Evolutionary conservation across 2,797 vertebrate species (phyloP), one percentile per base, ranked within the genome.

Genomic region (Alfaro cultratus): DNA sequence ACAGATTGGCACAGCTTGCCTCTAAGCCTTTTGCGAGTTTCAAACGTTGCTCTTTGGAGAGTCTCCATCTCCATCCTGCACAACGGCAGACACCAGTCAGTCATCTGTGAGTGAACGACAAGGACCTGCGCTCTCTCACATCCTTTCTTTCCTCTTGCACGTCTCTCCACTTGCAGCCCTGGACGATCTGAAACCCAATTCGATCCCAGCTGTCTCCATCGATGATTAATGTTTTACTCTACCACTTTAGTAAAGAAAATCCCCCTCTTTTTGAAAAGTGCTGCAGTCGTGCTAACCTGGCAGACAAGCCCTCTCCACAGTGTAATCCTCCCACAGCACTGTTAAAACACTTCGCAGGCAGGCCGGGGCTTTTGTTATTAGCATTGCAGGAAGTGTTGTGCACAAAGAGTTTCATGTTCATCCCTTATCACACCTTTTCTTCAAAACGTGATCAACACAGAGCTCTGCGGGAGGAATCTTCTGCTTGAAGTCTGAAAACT

Each of bases 121-220:
- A 45, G 39, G 86, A 88, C 78, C 39, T 53, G 85, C 78, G 86
- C 76, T 47, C 53, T 34, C 71, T 60, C 73, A 81, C 75, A 74
- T 76, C 71, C 80, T 81, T 55, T 84, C 71, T 81, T 71, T 70
- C 72, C 80, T 86, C 80, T 80, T 83, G 73, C 86, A 86, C 86
- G 57, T 86, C 71, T 82, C 79, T 72, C 78, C 81, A 82, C 85
- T 83, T 80, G 29, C 81, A 90, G 81, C 83, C 68, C 76, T 49
- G 57, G 73, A 90, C 76, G 76, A 87, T 34, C 73, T 89, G 88
- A 91, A 78, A 86, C 88, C 83, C 83, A 83, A 80, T 89, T 90
- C 81, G 57, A 82, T 88, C 87, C 92, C 91, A 91, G 88, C 90
- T 91, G 90, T 90, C 93, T 92, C 84, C 34, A 80, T 91, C 83